These are phyloP conservation scores for Philopedon plagiatum DNA, from an alignment of 2,888 invertebrate species.

Conservation along the genomic window DNA sequence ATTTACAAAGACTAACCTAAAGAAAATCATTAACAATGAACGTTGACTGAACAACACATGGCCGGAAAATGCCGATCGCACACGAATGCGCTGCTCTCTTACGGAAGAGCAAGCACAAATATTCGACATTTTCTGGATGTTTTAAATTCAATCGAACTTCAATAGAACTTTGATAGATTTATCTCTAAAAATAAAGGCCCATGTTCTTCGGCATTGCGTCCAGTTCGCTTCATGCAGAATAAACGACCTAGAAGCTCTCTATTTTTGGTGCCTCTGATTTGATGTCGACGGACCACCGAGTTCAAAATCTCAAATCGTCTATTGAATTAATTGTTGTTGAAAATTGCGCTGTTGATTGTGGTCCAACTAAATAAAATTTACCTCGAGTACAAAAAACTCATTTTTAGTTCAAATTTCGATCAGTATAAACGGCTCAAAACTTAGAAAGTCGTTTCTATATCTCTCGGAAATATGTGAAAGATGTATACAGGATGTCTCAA, in stretches of 20 bases:
- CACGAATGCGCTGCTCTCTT: too few relatives aligned
- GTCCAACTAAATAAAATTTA: slow-evolving; percentile 24
- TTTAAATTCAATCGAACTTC: too few relatives aligned
- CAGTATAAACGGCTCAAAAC: slow-evolving; percentile 9
- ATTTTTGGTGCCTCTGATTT: slow-evolving; percentile 19
- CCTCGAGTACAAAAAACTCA: slow-evolving; percentile 30
- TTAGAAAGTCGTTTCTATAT: neutral
- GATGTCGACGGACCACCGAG: slow-evolving; percentile 9
- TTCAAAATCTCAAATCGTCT: slow-evolving; percentile 23
- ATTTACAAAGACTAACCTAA: too few relatives aligned
- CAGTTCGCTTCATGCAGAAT: neutral
- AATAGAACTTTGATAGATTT: too few relatives aligned
- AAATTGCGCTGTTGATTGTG: slow-evolving; percentile 17
- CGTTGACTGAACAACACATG: too few relatives aligned
- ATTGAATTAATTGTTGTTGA: slow-evolving; percentile 3
- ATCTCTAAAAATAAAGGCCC: too few relatives aligned
- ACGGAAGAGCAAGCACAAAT: too few relatives aligned
- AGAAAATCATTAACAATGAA: too few relatives aligned
- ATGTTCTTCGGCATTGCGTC: too few relatives aligned
- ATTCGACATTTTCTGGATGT: too few relatives aligned
- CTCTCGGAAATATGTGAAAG: neutral
- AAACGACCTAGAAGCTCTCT: neutral
- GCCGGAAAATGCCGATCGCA: too few relatives aligned
- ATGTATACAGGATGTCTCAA: neutral
- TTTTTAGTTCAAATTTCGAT: slow-evolving; percentile 17